Evolutionary conservation across 2,113 vertebrate species (phyloP).

Genomic region (Otus sunia): DNA sequence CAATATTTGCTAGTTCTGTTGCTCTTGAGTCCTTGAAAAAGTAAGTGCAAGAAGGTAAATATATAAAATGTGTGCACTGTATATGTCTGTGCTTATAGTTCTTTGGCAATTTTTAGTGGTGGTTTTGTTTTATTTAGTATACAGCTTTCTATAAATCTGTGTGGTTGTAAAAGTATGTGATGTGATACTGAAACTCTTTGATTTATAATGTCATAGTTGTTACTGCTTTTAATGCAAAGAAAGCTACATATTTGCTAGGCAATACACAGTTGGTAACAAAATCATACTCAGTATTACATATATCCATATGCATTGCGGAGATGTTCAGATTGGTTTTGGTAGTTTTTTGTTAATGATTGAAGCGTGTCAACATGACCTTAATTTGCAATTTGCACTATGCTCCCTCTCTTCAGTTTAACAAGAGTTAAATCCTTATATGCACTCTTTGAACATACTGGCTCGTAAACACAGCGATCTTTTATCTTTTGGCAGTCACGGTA

Average conservation of each 20-base stretch:
- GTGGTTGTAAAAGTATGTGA: neutral
- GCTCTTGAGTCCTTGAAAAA: neutral
- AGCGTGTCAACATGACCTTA: neutral
- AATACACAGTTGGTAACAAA: neutral
- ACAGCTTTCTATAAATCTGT: neutral
- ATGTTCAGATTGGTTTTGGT: neutral
- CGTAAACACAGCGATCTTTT: neutral
- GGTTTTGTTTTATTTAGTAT: neutral
- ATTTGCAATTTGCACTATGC: neutral
- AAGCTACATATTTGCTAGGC: neutral
- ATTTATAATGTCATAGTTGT: neutral
- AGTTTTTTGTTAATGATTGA: neutral
- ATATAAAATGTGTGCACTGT: fast-evolving
- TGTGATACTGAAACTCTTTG: neutral
- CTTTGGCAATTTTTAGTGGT: neutral
- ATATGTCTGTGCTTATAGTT: neutral
- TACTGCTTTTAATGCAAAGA: neutral
- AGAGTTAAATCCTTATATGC: neutral
- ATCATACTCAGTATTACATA: neutral
- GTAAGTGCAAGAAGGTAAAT: neutral
- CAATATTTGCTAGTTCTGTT: neutral
- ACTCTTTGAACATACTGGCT: neutral
- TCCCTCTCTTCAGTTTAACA: neutral
- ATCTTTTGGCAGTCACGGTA: fast-evolving
- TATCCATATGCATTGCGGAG: neutral